A percentile compares a stretch with the other conserved stretches of the same genome.
Evolutionary conservation across 2,888 invertebrate species (phyloP).

Genomic region (Eucriotettix oculatus): DNA sequence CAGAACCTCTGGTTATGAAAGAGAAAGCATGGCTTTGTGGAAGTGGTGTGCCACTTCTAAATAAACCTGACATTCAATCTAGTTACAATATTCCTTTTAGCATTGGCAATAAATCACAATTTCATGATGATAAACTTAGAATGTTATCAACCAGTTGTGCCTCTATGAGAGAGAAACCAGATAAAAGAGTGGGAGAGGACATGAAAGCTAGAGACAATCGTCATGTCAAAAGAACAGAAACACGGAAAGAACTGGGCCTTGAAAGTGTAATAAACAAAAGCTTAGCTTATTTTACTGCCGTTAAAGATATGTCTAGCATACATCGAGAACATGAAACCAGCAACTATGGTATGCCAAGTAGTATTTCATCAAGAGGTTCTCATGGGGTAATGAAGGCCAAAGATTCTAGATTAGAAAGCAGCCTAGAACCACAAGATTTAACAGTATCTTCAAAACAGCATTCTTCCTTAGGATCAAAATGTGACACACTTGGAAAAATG

Average conservation of each 20-base stretch:
- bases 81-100: not conserved
- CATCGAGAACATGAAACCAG: not conserved
- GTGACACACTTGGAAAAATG: not conserved
- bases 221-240: not conserved
- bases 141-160: not conserved
- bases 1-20: not conserved
- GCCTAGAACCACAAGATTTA: not conserved
- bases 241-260: not conserved
- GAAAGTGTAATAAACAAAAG: not conserved
- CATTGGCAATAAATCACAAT: not conserved
- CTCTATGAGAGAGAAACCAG: not conserved
- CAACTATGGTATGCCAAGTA: not conserved
- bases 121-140: not conserved
- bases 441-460: not conserved
- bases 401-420: not conserved
- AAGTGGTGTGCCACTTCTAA: not conserved
- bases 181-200: not conserved
- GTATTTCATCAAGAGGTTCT: not conserved
- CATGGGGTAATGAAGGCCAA: not conserved
- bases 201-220: not conserved
- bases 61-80: not conserved
- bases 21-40: not conserved
- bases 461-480: not conserved
- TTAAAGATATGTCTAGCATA: not conserved
- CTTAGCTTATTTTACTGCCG: not conserved